These are phyloP conservation scores for Epinotia brunnichana DNA, from an alignment of 2,888 invertebrate genomes.

Conservation along the genomic window DNA sequence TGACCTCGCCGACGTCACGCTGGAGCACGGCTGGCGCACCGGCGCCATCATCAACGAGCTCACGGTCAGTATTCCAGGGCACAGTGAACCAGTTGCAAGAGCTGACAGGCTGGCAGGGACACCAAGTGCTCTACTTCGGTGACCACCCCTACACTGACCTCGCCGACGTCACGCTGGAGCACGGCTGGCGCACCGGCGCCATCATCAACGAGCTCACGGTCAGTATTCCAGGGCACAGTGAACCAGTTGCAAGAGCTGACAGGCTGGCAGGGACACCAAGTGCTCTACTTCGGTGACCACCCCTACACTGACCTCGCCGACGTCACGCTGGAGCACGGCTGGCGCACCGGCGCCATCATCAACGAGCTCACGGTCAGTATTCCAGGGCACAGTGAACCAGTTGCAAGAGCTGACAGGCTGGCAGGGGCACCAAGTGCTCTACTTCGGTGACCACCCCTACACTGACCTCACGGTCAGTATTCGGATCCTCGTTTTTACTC, in stretches of 20 bases:
- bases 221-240: conserved; percentile 93
- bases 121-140: conserved; percentile 97
- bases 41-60: conserved; percentile 98
- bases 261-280: conserved; percentile 95
- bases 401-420: conserved; percentile 96
- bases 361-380: conserved; percentile 94
- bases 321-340: conserved; percentile 97
- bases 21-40: conserved; percentile 98
- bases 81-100: conserved; percentile 96
- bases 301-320: conserved; percentile 98
- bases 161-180: conserved; percentile 97
- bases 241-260: conserved; percentile 95
- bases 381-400: conserved; percentile 95
- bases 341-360: conserved; percentile 99
- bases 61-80: conserved; percentile 92
- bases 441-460: conserved; percentile 99
- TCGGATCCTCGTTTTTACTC: too few relatives aligned
- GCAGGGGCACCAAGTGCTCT: conserved; percentile 95
- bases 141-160: conserved; percentile 99
- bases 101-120: conserved; percentile 96
- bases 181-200: conserved; percentile 99
- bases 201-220: conserved; percentile 97
- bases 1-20: conserved; percentile 97
- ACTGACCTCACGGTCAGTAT: conserved; percentile 98
- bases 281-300: conserved; percentile 99